Percentiles rank a stretch among this genome's conserved stretches.
phyloP scores from a whole-genome alignment of 2,113 vertebrate genomes.

The Pseudorasbora parva region DNA sequence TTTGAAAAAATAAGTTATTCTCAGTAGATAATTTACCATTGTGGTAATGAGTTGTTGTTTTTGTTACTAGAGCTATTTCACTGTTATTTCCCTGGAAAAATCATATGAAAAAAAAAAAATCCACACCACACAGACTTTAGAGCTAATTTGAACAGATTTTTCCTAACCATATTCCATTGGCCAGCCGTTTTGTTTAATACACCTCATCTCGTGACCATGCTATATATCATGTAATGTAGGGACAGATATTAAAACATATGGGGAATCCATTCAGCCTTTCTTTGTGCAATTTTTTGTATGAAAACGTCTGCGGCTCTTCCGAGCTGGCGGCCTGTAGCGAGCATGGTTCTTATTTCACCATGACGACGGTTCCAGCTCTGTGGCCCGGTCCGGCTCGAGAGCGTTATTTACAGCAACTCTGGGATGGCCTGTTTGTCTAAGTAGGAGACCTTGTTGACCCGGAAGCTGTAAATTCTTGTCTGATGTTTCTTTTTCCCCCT shows the following conservation, averaged over 20 bases:
- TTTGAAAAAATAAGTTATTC: neutral
- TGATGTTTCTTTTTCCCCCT: conserved; percentile 64
- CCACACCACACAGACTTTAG: neutral
- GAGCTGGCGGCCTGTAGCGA: conserved; percentile 21
- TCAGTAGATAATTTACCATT: neutral
- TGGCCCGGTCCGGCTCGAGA: conserved; percentile 37
- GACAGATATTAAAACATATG: conserved; percentile 58
- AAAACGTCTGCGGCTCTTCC: conserved; percentile 62
- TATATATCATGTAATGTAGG: conserved; percentile 55
- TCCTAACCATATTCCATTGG: conserved; percentile 26
- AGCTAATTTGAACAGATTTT: neutral
- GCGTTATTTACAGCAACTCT: conserved; percentile 73
- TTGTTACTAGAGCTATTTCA: neutral
- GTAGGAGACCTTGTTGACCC: conserved; percentile 71
- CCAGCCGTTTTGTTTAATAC: conserved; percentile 32
- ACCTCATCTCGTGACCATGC: conserved; percentile 13
- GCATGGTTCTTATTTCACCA: conserved; percentile 56
- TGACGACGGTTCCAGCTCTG: conserved; percentile 57
- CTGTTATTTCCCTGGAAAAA: neutral
- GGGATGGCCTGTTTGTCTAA: conserved; percentile 73
- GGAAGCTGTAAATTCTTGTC: conserved; percentile 70
- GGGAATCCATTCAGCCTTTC: conserved; percentile 3
- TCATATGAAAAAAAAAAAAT: too few species aligned
- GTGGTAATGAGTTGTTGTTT: neutral
- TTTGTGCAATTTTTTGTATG: conserved; percentile 34